phyloP scores from a whole-genome alignment of 2,888 invertebrate species.

The Petrolisthes cinctipes region DNA sequence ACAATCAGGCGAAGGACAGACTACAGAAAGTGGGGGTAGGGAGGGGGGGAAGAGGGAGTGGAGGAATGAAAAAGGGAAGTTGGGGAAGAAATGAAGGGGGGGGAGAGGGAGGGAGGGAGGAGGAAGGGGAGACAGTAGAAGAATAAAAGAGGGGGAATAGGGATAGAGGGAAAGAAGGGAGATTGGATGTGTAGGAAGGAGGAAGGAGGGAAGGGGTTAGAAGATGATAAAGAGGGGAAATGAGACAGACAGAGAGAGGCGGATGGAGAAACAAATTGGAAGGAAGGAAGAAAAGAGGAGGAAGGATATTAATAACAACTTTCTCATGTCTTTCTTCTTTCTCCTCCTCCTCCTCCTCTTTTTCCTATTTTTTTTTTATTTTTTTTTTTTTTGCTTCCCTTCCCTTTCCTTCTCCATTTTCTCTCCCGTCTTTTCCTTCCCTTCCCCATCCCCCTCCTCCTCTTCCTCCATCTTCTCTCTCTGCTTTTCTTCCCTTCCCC shows the following conservation, averaged over 20 bases:
- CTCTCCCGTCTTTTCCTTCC: background rate
- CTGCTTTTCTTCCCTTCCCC: background rate
- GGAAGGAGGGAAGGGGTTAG: background rate
- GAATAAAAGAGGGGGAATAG: background rate
- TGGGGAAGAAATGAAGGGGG: background rate
- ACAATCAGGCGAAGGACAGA: no score
- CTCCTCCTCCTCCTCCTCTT: background rate
- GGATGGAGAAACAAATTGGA: background rate
- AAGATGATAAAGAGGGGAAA: background rate
- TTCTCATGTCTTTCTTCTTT: background rate
- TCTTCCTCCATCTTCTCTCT: background rate
- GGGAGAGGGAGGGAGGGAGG: background rate
- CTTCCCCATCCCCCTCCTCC: conserved; percentile 8
- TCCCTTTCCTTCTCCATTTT: background rate
- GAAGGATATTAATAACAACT: background rate
- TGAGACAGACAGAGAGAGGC: background rate
- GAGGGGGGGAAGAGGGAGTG: background rate
- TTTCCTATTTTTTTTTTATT: background rate
- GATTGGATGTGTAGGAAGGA: background rate
- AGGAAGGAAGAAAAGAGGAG: background rate
- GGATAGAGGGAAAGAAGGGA: background rate
- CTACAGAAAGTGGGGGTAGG: background rate
- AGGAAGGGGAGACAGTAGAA: background rate
- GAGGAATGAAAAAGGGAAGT: background rate
- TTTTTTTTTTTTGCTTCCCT: background rate